Conservation (phyloP, 2,113 vertebrate genomes). For the Petroica traversi region DNA sequence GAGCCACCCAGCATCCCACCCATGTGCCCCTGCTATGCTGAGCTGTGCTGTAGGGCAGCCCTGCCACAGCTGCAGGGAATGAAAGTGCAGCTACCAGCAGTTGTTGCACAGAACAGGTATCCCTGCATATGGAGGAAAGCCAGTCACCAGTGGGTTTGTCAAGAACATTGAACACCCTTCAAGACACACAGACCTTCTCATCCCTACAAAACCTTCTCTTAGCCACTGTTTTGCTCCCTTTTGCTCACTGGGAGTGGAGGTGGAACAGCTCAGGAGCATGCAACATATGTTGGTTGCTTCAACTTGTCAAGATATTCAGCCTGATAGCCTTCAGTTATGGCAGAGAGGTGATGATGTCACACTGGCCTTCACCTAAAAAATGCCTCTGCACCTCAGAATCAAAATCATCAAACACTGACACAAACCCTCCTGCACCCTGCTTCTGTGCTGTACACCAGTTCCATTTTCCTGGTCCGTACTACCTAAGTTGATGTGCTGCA, state of each 20-base stretch:
- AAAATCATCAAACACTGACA: background rate
- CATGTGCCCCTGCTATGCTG: background rate
- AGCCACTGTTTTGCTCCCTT: accelerated
- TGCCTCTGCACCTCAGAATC: background rate
- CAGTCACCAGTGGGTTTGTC: background rate
- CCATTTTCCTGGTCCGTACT: background rate
- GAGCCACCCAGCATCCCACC: background rate
- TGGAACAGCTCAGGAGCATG: background rate
- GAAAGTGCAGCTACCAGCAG: background rate
- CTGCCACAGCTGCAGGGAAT: background rate
- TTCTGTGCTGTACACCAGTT: background rate
- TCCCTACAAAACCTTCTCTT: background rate
- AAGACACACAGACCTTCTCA: background rate
- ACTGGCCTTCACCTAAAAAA: background rate
- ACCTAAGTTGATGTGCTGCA: accelerated
- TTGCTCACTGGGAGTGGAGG: background rate
- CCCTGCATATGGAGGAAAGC: background rate
- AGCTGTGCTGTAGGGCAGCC: background rate
- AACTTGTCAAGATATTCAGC: accelerated
- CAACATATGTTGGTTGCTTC: accelerated
- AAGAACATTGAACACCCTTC: background rate
- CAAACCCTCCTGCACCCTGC: background rate
- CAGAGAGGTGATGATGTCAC: background rate
- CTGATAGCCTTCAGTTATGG: background rate
- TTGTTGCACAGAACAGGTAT: background rate